Evolutionary conservation across 2,888 invertebrate species (phyloP), one percentile per base, ranked within the genome.

Genomic region (Leptopterna dolabrata): DNA sequence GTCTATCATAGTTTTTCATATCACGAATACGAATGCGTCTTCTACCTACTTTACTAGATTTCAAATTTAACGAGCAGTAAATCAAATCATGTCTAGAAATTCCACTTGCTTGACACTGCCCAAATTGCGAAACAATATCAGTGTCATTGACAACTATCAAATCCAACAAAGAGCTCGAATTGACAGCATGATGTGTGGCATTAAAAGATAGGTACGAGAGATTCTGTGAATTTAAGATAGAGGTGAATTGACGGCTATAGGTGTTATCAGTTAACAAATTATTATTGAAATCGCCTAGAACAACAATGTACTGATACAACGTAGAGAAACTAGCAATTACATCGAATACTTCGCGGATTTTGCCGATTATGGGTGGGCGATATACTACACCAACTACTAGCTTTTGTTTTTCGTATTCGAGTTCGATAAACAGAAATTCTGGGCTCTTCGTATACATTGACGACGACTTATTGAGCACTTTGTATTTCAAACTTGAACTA

Each of bases 361-460:
- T n/a, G n/a, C n/a, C n/a, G n/a, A n/a, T n/a, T n/a, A n/a, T n/a
- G n/a, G n/a, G n/a, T n/a, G n/a, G n/a, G n/a, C n/a, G n/a, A n/a
- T n/a, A n/a, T n/a, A n/a, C n/a, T n/a, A n/a, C n/a, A n/a, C n/a
- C n/a, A n/a, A n/a, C n/a, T n/a, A n/a, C n/a, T n/a, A n/a, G n/a
- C n/a, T n/a, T n/a, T n/a, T n/a, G n/a, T n/a, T n/a, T n/a, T n/a
- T n/a, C n/a, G n/a, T n/a, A n/a, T n/a, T n/a, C n/a, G n/a, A n/a
- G n/a, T 19, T 78, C 78, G 24, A 78, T 43, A 24, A 78, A 78
- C 4, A 78, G 14, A 78, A 78, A 78, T 78, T 78, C 78, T 19
- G 78, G 78, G 36, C 16, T 36, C n/a, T 43, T 78, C n/a, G 19
- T 43, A 43, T 3, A 43, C 9, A n/a, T 36, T 36, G 73, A 73